Conservation (phyloP, 1,140 invertebrate genomes). For the Sinonovacula constricta region DNA sequence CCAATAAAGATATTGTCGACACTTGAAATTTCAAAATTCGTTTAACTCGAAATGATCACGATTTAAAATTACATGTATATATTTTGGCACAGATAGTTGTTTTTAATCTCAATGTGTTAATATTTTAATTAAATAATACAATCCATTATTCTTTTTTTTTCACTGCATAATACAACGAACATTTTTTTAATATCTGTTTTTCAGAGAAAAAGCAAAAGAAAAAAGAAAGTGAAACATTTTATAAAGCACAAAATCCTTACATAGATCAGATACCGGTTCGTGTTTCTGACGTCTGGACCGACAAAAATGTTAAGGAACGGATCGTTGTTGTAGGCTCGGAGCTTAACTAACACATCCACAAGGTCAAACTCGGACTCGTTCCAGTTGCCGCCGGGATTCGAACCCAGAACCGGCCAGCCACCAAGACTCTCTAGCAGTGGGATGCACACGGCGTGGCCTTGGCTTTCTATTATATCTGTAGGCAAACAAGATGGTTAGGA, state of each 20-base stretch:
- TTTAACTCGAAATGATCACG: too few relatives aligned
- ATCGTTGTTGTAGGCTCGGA: conserved; percentile 89
- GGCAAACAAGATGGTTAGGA: too few relatives aligned
- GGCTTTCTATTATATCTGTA: conserved; percentile 80
- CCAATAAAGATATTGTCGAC: too few relatives aligned
- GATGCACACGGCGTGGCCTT: conserved; percentile 85
- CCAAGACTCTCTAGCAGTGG: conserved; percentile 87
- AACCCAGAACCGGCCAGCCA: conserved; percentile 86
- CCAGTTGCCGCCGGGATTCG: conserved; percentile 80
- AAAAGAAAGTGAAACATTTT: background rate
- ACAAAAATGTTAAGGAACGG: conserved; percentile 86
- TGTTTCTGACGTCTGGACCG: conserved; percentile 92
- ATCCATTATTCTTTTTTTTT: background rate
- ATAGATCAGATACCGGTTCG: conserved; percentile 89
- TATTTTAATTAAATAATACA: background rate
- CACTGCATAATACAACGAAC: background rate
- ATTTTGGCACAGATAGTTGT: background rate
- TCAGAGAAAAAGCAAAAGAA: background rate
- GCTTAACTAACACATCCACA: conserved; percentile 83
- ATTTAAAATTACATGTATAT: too few relatives aligned
- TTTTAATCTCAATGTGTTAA: background rate
- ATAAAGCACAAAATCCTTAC: conserved; percentile 72
- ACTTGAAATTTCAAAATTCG: too few relatives aligned
- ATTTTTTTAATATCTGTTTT: background rate
- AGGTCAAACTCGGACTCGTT: conserved; percentile 82